Percentiles rank a stretch among this genome's conserved stretches.
phyloP scores from a whole-genome alignment of 2,113 vertebrate species.

The Daboia siamensis region DNA sequence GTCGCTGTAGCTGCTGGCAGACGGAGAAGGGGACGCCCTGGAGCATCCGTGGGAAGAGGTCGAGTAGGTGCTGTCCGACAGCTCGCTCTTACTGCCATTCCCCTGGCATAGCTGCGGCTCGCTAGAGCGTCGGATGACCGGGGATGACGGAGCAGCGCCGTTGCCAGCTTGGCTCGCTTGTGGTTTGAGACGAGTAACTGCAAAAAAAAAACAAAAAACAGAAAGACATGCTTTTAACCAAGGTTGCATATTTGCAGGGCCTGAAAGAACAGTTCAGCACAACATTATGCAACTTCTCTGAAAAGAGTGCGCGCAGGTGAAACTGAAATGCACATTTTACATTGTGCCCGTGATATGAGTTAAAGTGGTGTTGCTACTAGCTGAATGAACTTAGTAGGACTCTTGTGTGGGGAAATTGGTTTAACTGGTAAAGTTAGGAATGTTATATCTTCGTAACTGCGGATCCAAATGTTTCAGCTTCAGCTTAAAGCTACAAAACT shows the following conservation, averaged over 20 bases:
- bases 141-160: conserved; percentile 77
- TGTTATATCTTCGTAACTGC: neutral
- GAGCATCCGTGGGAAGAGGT: conserved; percentile 75
- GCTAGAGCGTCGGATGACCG: conserved; percentile 84
- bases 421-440: neutral
- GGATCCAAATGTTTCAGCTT: neutral
- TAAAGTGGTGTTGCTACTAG: neutral
- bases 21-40: conserved; percentile 73
- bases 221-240: neutral
- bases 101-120: conserved; percentile 87
- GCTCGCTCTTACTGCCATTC: conserved; percentile 70
- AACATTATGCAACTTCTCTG: neutral
- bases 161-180: conserved; percentile 67
- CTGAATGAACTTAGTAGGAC: neutral
- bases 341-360: too few species aligned
- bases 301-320: neutral
- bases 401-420: neutral
- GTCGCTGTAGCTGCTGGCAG: conserved; percentile 73
- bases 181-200: conserved; percentile 86
- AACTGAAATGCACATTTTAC: neutral
- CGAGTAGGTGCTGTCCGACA: conserved; percentile 69
- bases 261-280: fast-evolving
- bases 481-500: neutral
- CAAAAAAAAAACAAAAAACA: conserved; percentile 23
- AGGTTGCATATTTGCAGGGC: fast-evolving